Evolutionary conservation across 2,113 vertebrate genomes (phyloP).

Genomic region (Anser cygnoides): DNA sequence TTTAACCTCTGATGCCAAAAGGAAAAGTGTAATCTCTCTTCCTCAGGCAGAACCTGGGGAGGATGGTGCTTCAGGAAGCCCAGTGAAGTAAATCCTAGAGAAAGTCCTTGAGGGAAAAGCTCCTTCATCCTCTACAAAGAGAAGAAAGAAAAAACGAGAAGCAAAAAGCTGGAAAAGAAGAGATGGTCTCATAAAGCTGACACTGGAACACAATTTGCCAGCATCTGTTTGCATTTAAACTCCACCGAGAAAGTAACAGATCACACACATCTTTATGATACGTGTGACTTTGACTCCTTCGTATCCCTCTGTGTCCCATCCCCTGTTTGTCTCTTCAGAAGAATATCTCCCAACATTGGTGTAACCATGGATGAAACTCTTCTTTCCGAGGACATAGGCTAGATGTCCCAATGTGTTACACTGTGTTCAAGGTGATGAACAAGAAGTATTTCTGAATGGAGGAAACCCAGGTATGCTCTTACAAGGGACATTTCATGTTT

Average conservation of each 20-base stretch:
- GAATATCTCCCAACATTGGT: not conserved
- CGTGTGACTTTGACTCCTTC: not conserved
- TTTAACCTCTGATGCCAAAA: not conserved
- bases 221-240: not conserved
- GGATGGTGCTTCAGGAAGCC: not conserved
- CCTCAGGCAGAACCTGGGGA: not conserved
- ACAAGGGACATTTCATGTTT: not conserved
- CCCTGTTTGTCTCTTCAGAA: not conserved
- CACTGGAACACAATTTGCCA: not conserved
- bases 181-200: not conserved
- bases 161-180: not conserved
- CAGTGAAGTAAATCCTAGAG: not conserved
- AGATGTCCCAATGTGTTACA: not conserved
- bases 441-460: not conserved
- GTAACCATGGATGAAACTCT: not conserved
- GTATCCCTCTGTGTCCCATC: not conserved
- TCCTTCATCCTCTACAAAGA: not conserved
- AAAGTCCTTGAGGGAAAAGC: not conserved
- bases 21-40: not conserved
- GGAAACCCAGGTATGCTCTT: not conserved
- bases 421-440: not conserved
- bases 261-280: not conserved
- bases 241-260: not conserved
- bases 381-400: not conserved
- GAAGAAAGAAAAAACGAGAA: not conserved